Base-by-base conservation (phyloP, 2,888 invertebrate genomes). In the Pristionchus japonicus region DNA sequence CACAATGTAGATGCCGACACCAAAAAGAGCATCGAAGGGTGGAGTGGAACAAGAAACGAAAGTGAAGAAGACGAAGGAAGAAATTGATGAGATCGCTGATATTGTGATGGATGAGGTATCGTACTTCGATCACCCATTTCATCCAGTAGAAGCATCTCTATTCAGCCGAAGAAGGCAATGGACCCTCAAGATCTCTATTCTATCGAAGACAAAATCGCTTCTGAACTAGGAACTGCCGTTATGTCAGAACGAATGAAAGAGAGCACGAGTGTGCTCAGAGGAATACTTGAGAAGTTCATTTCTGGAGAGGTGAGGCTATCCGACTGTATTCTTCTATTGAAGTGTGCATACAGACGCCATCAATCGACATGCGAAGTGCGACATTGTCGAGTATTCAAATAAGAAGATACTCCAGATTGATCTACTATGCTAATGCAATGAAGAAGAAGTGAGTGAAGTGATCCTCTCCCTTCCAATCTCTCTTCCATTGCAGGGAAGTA, bases 121-220 rank as follows among this genome's bases (percentile, higher is more conserved):
- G 43, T 74, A 40, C 1, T 20, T 20, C 15, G 23, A 40, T 0
- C 0, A 13, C 37, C 37, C 7, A 20, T n/a, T 57, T 6, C 3
- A 57, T 6, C n/a, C n/a, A n/a, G n/a, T n/a, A n/a, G n/a, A 23
- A 37, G 4, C 13, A 40, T 40, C n/a, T 85, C 37, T 0, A 49
- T 83, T 83, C 34, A 85, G 85, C 15, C 40, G 40, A 61, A 40
- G 47, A 64, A 61, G n/a, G 43, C 31, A 6, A 40, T 86, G 40
- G 70, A 86, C 34, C 52, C 49, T 49, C 52, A 52, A 31, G 90
- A 90, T 40, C 88, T 92, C 17, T 92, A 90, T 84, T 85, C 86
- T 27, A 57, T 92, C 31, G 92, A 92, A 84, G 91, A 92, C 67
- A 84, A 84, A 52, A 87, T 91, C 7, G 91, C 92, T 0, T 77